Conservation (phyloP, 1,140 invertebrate genomes). For the Maconellicoccus hirsutus region DNA sequence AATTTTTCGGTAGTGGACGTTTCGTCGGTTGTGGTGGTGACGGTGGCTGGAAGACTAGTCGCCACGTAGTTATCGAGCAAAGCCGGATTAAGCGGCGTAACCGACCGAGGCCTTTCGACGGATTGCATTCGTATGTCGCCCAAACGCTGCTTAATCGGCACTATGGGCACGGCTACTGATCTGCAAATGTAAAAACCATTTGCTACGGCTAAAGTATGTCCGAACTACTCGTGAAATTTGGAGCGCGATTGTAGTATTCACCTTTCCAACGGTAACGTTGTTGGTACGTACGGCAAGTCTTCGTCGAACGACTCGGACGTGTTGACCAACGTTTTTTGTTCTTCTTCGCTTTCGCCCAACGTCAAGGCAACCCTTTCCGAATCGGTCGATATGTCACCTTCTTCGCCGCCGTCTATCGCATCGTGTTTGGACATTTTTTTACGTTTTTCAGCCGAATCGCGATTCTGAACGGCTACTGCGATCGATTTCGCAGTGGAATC, state of each 20-base stretch:
- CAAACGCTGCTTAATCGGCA: constrained; percentile 64
- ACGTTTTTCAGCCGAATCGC: neutral
- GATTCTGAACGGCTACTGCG: too few species aligned
- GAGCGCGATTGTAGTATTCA: constrained; percentile 12
- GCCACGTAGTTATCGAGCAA: constrained; percentile 53
- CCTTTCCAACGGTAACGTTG: constrained; percentile 65
- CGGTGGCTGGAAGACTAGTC: constrained; percentile 28
- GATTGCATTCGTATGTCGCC: constrained; percentile 59
- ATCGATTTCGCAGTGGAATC: too few species aligned
- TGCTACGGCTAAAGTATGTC: neutral
- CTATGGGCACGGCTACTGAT: constrained; percentile 62
- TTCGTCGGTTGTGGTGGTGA: constrained; percentile 28
- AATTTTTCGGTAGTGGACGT: neutral
- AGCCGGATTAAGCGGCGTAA: constrained; percentile 63
- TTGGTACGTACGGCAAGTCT: constrained; percentile 74
- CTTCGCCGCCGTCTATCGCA: neutral
- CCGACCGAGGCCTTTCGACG: constrained; percentile 73
- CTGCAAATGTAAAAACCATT: constrained; percentile 31
- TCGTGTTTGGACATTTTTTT: constrained; percentile 11
- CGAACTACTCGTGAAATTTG: neutral
- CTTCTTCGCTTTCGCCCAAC: constrained; percentile 31
- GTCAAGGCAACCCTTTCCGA: constrained; percentile 20
- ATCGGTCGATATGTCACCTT: constrained; percentile 24
- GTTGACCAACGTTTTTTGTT: constrained; percentile 61
- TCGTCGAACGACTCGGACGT: constrained; percentile 75